Base-by-base conservation (phyloP, 1,140 invertebrate genomes). In the Belonocnema kinseyi region DNA sequence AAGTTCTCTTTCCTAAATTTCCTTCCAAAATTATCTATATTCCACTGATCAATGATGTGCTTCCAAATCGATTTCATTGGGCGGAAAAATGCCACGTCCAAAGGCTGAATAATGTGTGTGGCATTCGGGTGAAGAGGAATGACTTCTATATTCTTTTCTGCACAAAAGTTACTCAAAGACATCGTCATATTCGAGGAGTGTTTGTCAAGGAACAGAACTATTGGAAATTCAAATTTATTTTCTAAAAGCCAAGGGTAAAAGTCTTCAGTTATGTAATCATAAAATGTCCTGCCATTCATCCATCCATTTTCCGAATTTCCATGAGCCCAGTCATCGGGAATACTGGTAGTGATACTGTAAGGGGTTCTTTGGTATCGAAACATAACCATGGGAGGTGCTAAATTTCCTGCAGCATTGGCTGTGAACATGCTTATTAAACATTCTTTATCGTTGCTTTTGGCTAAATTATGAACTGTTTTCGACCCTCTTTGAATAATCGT, bases 171-270 rank as follows among this genome's bases (percentile, higher is more conserved):
- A 72, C 70, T 78, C n/a, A 87, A 51, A 66, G 87, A 72, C 11
- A 86, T 82, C 80, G 81, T 80, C 79, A 82, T 76, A 80, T 91
- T 87, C 26, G 86, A 87, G 50, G 52, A 73, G 83, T 88, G 88
- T 12, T 86, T 88, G 84, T 90, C 90, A 12, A 88, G 56, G 83
- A 87, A 90, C 8, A 90, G 66, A 58, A 87, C 76, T 14, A 90
- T 81, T 56, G 89, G 87, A 66, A 77, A 84, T 51, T 77, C 26
- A 26, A 77, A 61, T 6, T 58, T 26, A 72, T 77, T 61, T 88
- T 83, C 40, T 83, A 81, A 50, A 74, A 70, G 61, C 88, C 88
- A 46, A 86, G 46, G 54, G 50, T 79, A 58, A 50, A 75, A 75
- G 12, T 73, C 26, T 33, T 56, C 61, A 17, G 72, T 26, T 16